Percentiles rank a stretch among this genome's conserved stretches.
Conservation (phyloP, 1,140 invertebrate species). For the Euschistus heros region DNA sequence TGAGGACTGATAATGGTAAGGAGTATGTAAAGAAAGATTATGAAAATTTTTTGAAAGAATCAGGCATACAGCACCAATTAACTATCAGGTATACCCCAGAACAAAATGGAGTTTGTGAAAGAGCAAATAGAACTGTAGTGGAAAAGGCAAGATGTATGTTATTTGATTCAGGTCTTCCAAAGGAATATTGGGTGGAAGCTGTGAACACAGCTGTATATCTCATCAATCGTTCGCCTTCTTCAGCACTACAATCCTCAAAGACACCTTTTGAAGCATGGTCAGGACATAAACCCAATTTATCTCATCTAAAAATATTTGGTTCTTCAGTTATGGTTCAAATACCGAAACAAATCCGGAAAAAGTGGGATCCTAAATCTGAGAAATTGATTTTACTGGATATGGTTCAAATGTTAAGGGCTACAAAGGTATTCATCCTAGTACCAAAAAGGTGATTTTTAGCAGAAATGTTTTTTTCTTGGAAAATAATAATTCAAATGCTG, state of each 20-base stretch:
- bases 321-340: constrained; percentile 26
- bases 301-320: constrained; percentile 29
- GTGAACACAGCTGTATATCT: constrained; percentile 36
- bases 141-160: constrained; percentile 32
- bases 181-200: constrained; percentile 29
- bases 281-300: constrained; percentile 30
- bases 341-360: constrained; percentile 29
- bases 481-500: not conserved
- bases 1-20: constrained; percentile 31
- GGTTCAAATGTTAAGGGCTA: constrained; percentile 8
- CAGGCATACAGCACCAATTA: constrained; percentile 19
- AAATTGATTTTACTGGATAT: constrained; percentile 32
- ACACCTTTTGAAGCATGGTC: constrained; percentile 36
- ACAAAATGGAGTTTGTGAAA: constrained; percentile 36
- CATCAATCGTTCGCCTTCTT: constrained; percentile 33
- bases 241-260: constrained; percentile 13
- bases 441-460: not conserved
- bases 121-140: constrained; percentile 33
- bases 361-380: constrained; percentile 28
- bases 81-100: constrained; percentile 34
- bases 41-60: constrained; percentile 8
- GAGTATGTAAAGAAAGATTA: constrained; percentile 29
- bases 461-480: constrained; percentile 18
- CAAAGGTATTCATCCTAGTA: constrained; percentile 7
- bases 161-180: constrained; percentile 26